A percentile compares a stretch with the other conserved stretches of the same genome.
phyloP scores from a whole-genome alignment of 2,888 invertebrate species.

The Deilephila porcellus region DNA sequence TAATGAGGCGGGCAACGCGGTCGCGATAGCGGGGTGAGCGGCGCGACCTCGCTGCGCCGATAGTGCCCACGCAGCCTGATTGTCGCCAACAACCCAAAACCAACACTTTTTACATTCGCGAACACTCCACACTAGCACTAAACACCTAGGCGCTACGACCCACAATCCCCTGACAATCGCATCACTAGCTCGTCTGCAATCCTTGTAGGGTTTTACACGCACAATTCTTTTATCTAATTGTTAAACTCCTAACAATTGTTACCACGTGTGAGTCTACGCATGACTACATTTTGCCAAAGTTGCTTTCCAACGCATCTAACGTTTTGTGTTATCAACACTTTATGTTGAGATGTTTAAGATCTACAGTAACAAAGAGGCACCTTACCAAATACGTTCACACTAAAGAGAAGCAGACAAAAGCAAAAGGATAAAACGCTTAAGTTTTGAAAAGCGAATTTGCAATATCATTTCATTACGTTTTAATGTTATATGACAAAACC shows the following conservation, averaged over 20 bases:
- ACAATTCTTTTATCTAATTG: conserved; percentile 47
- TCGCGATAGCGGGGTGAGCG: conserved; percentile 79
- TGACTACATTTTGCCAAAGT: conserved; percentile 22
- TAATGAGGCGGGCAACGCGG: conserved; percentile 71
- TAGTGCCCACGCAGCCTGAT: conserved; percentile 83
- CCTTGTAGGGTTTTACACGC: conserved; percentile 37
- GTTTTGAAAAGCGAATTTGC: too few relatives aligned
- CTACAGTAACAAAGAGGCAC: not conserved
- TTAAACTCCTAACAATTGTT: conserved; percentile 45
- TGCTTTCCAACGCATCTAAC: not conserved
- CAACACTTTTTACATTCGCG: conserved; percentile 55
- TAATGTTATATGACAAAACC: too few relatives aligned
- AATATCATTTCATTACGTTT: too few relatives aligned
- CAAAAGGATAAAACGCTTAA: too few relatives aligned
- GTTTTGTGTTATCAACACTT: not conserved
- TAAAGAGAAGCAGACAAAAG: too few relatives aligned
- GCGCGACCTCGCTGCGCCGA: conserved; percentile 74
- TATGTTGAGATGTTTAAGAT: not conserved
- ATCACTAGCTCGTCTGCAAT: conserved; percentile 27
- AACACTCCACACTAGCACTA: conserved; percentile 41
- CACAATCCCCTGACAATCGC: conserved; percentile 34
- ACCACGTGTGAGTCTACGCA: conserved; percentile 42
- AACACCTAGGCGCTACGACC: conserved; percentile 34
- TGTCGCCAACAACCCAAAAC: conserved; percentile 75
- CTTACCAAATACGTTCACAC: not conserved